These are phyloP conservation scores for Dendrolimus houi DNA, from an alignment of 2,888 invertebrate species.

Conservation along the genomic window DNA sequence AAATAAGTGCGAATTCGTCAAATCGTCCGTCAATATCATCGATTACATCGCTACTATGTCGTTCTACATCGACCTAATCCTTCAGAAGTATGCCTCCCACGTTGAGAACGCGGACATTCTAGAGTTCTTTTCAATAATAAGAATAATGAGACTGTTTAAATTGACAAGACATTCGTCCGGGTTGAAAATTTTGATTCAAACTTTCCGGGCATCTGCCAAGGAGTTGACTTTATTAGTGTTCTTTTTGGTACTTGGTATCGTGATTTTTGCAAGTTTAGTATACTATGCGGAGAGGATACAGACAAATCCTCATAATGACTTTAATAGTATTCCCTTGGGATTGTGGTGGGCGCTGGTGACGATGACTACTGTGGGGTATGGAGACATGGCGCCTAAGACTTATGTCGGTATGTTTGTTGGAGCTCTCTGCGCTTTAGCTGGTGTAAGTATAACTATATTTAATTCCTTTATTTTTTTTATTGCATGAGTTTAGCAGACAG, in stretches of 20 bases:
- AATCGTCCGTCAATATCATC: conserved; percentile 98
- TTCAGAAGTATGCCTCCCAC: conserved; percentile 93
- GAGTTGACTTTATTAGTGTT: conserved; percentile 97
- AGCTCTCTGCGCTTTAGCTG: conserved; percentile 97
- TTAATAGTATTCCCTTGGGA: conserved; percentile 98
- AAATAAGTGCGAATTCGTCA: conserved; percentile 95
- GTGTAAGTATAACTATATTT: conserved; percentile 79
- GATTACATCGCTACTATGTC: conserved; percentile 99
- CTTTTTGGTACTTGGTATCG: conserved; percentile 98
- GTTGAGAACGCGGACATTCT: conserved; percentile 96
- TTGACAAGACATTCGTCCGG: conserved; percentile 98
- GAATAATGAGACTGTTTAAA: conserved; percentile 98
- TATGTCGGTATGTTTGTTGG: conserved; percentile 99
- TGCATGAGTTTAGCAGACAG: too few relatives aligned
- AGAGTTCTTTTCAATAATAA: conserved; percentile 98
- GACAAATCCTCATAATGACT: conserved; percentile 96
- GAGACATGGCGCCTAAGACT: conserved; percentile 98
- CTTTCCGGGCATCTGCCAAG: conserved; percentile 97
- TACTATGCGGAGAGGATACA: conserved; percentile 98
- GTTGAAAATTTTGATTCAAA: conserved; percentile 98
- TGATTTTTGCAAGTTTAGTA: conserved; percentile 98
- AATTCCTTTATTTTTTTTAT: too few relatives aligned
- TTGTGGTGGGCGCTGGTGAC: conserved; percentile 99
- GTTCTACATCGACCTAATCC: conserved; percentile 96
- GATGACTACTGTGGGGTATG: conserved; percentile 99